A percentile compares a stretch with the other conserved stretches of the same genome.
phyloP scores from a whole-genome alignment of 2,113 vertebrate genomes.

The Psephotus haematonotus region DNA sequence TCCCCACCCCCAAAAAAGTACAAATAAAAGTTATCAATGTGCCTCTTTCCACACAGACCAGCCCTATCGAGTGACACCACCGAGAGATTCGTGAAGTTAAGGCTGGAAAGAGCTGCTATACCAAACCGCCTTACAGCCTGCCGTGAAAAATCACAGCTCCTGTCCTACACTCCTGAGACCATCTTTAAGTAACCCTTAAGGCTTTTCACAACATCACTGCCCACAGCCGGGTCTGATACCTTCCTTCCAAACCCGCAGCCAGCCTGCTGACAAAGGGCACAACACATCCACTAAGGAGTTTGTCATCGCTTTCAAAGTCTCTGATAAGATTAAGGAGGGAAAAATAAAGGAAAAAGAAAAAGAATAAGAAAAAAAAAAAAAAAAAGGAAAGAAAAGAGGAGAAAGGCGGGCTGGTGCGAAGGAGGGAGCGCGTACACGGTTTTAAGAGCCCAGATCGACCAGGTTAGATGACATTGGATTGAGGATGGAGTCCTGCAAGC shows the following conservation, averaged over 20 bases:
- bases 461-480: constrained; percentile 98
- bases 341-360: background rate
- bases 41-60: background rate
- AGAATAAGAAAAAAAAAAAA: rapidly evolving
- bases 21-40: background rate
- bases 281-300: constrained; percentile 59
- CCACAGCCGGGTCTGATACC: constrained; percentile 72
- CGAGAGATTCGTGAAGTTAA: background rate
- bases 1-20: background rate
- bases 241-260: constrained; percentile 55
- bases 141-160: background rate
- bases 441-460: constrained; percentile 97
- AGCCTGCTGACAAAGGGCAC: constrained; percentile 61
- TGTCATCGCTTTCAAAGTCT: constrained; percentile 64
- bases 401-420: background rate
- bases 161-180: background rate
- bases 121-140: background rate
- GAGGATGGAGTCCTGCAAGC: constrained; percentile 97
- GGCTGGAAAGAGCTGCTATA: background rate
- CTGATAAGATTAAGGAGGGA: constrained; percentile 1
- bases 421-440: background rate
- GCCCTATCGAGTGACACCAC: background rate
- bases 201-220: constrained; percentile 74
- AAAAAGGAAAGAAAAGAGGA: background rate
- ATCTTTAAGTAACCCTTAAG: constrained; percentile 62